phyloP scores from a whole-genome alignment of 2,113 vertebrate genomes.

The Periophthalmodon schlosseri region DNA sequence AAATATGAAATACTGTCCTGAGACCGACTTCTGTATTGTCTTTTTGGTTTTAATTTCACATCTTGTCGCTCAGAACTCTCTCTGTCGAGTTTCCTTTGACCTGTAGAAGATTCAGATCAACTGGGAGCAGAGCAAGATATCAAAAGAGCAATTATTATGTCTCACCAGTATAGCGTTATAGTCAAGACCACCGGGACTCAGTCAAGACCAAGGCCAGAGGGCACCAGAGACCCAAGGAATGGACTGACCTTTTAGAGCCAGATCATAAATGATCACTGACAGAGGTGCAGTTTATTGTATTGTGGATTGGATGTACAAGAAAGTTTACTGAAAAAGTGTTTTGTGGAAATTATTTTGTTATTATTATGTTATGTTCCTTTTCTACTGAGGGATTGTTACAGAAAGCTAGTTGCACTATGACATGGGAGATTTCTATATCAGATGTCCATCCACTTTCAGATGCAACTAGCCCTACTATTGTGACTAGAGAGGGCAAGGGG shows the following conservation, averaged over 20 bases:
- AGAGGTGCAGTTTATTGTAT: background rate
- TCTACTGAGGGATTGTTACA: no score
- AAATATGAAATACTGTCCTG: slow-evolving; percentile 51
- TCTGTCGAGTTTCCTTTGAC: slow-evolving; percentile 41
- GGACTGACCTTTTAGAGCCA: background rate
- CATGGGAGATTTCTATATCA: no score
- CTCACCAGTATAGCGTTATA: background rate
- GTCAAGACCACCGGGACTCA: background rate
- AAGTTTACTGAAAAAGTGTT: no score
- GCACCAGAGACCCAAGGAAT: background rate
- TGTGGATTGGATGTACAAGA: background rate
- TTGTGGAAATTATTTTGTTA: no score
- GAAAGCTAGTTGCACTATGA: no score
- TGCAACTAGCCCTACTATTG: no score
- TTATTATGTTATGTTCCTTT: background rate
- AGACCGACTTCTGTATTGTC: slow-evolving; percentile 35
- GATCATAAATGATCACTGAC: background rate
- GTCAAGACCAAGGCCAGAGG: background rate
- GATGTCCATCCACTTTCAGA: no score
- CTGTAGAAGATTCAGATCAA: slow-evolving; percentile 21
- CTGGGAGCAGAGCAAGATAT: slow-evolving; percentile 21
- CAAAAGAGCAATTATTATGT: slow-evolving; percentile 35
- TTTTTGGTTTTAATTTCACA: slow-evolving; percentile 18
- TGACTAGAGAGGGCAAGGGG: no score
- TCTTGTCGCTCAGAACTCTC: slow-evolving; percentile 25